Conservation (phyloP, 2,888 invertebrate species). For the Thumatha senex region DNA sequence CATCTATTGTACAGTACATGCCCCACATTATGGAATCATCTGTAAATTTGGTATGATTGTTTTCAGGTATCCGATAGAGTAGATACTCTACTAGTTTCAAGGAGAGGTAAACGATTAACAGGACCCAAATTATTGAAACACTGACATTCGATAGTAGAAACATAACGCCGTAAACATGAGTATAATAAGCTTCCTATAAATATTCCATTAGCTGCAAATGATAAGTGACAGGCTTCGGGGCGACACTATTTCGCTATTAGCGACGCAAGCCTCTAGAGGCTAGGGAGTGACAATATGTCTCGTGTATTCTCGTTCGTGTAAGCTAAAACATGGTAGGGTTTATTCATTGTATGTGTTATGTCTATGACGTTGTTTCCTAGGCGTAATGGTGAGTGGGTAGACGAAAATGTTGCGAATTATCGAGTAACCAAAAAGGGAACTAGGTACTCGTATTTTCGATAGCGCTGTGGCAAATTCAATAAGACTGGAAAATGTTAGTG, state of each 20-base stretch:
- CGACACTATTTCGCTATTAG: slow-evolving; percentile 54
- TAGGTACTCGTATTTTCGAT: too few relatives aligned
- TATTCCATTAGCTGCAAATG: slow-evolving; percentile 45
- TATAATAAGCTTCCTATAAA: slow-evolving; percentile 37
- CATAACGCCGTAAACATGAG: slow-evolving; percentile 7
- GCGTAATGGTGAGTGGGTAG: neutral
- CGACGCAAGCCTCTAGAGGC: slow-evolving; percentile 36
- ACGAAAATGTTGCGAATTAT: neutral
- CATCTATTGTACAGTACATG: too few relatives aligned
- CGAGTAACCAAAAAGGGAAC: neutral
- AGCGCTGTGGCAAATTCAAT: too few relatives aligned
- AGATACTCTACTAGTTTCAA: too few relatives aligned
- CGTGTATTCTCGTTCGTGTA: slow-evolving; percentile 27
- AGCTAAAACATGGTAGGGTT: slow-evolving; percentile 27
- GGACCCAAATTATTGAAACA: neutral
- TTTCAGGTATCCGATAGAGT: too few relatives aligned
- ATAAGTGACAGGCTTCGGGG: slow-evolving; percentile 48
- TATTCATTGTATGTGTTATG: slow-evolving; percentile 28
- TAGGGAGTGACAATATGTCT: slow-evolving; percentile 42
- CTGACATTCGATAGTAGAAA: neutral
- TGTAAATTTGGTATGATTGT: too few relatives aligned
- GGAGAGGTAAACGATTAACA: neutral
- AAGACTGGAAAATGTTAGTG: too few relatives aligned
- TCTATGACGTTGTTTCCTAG: slow-evolving; percentile 21
- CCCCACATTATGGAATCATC: too few relatives aligned